Conservation (phyloP, 1,140 invertebrate species). For the Popillia japonica region DNA sequence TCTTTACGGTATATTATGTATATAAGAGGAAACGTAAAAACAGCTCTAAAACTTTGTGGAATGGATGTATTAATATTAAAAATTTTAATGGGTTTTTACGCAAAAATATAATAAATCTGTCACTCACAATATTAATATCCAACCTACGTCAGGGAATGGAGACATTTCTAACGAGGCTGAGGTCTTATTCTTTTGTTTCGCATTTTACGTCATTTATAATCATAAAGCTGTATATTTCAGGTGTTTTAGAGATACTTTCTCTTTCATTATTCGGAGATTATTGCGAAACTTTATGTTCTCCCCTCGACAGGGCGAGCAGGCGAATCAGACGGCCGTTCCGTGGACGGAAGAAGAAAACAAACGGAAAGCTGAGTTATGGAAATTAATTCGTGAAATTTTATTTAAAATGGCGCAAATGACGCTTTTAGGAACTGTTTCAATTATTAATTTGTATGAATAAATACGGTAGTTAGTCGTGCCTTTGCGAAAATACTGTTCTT, state of each 20-base stretch:
- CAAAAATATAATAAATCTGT: constrained; percentile 34
- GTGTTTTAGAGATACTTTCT: constrained; percentile 26
- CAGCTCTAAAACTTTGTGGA: not conserved
- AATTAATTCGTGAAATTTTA: constrained; percentile 28
- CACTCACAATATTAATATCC: constrained; percentile 21
- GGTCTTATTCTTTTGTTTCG: constrained; percentile 14
- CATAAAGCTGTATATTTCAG: constrained; percentile 31
- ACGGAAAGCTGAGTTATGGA: constrained; percentile 23
- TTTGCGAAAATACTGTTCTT: not conserved
- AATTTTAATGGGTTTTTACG: not conserved
- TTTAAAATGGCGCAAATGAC: not conserved
- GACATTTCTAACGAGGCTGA: constrained; percentile 20
- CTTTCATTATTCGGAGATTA: constrained; percentile 20
- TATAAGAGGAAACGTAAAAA: not conserved
- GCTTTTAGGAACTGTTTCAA: constrained; percentile 2
- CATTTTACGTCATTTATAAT: constrained; percentile 30
- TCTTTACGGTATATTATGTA: not conserved
- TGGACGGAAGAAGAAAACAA: not conserved
- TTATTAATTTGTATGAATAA: not conserved
- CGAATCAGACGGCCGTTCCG: not conserved
- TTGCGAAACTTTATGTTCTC: constrained; percentile 10
- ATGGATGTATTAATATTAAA: constrained; percentile 22
- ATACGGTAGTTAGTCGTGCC: not conserved
- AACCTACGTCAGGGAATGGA: not conserved
- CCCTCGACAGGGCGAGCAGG: not conserved